These are phyloP conservation scores for Fabriciana adippe DNA, from an alignment of 2,888 invertebrate genomes.

Conservation along the genomic window DNA sequence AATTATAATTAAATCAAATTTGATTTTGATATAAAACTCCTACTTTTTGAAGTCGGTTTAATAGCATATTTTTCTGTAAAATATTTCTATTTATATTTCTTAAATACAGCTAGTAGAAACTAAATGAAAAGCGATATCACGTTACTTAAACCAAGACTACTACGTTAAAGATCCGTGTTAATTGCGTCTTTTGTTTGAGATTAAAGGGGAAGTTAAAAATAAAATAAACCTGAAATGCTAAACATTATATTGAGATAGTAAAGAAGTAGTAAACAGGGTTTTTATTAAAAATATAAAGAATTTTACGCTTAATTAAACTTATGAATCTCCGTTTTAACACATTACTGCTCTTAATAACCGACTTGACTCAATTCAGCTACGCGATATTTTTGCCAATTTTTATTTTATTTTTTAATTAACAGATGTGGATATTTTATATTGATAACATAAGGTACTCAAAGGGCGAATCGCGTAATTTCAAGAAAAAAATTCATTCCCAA, in stretches of 20 bases:
- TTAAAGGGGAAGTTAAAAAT: constrained; percentile 1
- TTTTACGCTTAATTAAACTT: no score
- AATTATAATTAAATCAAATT: not conserved
- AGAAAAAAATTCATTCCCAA: no score
- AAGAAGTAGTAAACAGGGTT: not conserved
- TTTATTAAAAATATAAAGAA: no score
- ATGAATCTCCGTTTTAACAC: no score
- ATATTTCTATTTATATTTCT: not conserved
- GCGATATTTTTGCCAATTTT: no score
- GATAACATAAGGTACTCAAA: no score
- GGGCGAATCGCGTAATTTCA: no score
- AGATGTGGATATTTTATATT: no score
- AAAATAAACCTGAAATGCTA: not conserved
- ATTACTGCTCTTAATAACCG: no score
- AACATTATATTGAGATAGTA: not conserved
- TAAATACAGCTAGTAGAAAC: not conserved
- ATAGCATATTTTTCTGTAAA: not conserved
- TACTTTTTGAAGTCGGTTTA: no score
- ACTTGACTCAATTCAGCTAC: no score
- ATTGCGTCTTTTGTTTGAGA: constrained; percentile 17
- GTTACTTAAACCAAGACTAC: constrained; percentile 10
- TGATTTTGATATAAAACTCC: not conserved
- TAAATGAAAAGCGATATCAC: constrained; percentile 12
- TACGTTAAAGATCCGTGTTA: constrained; percentile 15
- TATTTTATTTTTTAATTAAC: no score